Base-by-base conservation (phyloP, 2,797 vertebrate species). In the Anas capensis region DNA sequence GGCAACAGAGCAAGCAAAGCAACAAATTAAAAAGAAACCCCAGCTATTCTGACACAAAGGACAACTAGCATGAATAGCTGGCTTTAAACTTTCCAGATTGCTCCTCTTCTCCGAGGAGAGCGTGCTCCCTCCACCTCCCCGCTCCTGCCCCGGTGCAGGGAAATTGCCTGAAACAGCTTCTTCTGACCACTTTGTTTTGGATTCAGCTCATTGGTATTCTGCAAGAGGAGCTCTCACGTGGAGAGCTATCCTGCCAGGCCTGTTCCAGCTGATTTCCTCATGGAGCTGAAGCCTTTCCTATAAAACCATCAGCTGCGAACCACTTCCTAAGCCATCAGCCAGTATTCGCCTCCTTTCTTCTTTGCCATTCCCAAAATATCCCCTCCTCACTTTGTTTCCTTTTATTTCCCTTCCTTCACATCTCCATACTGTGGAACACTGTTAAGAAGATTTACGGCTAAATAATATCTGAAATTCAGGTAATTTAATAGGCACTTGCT, bases 221-320 rank as follows among this genome's bases (percentile, higher is more conserved):
- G 75, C 71, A 73, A 64, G 60, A 79, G 66, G 90, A 77, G 86
- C 84, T 90, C 90, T 90, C 73, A 19, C 92, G 60, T 60, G 77
- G 77, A 93, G 80, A 94, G 62, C 54, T 38, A 26, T 58, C 72
- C 87, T 89, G 89, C 89, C 92, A 83, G 91, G 83, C 68, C 88
- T 62, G 88, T 91, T 94, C 91, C 95, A 85, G 86, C 73, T 61
- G 82, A 96, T 96, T 95, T 88, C 91, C 82, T 92, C 79, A 14
- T 5, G 0, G 56, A 83, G 69, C 65, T 57, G 71, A 83, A 89
- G 62, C 65, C 69, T 72, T 94, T 87, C 82, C 82, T 78, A 81
- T 27, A 70, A 89, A 91, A 27, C 13, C 62, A 68, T 46, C 0
- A 0, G 33, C 54, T 80, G 54, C 61, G 68, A 49, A 69, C 29